Conservation (phyloP, 1,140 invertebrate species). For the Centruroides vittatus region DNA sequence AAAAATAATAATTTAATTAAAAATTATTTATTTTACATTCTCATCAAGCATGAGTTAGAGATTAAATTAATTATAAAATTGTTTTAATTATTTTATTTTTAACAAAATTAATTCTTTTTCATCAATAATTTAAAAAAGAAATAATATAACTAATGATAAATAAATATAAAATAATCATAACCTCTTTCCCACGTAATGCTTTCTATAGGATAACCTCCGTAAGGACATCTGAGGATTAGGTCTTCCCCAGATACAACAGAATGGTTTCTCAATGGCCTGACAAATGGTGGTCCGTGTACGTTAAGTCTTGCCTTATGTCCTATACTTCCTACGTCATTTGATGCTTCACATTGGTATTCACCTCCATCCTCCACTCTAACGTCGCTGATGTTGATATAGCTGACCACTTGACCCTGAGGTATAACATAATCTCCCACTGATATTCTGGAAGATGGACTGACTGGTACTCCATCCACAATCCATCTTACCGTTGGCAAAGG, state of each 20-base stretch:
- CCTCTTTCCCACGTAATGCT: slow-evolving; percentile 35
- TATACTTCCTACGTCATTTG: slow-evolving; percentile 26
- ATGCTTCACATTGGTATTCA: slow-evolving; percentile 28
- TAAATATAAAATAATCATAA: not conserved
- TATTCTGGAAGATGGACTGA: slow-evolving; percentile 4
- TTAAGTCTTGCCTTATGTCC: slow-evolving; percentile 20
- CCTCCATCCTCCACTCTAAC: slow-evolving; percentile 30
- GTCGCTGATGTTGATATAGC: slow-evolving; percentile 32
- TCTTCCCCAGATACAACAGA: slow-evolving; percentile 32
- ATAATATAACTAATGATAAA: not conserved
- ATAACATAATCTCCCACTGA: slow-evolving; percentile 48
- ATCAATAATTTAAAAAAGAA: not conserved
- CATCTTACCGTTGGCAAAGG: slow-evolving; percentile 88
- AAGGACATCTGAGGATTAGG: slow-evolving; percentile 25
- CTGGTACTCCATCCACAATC: slow-evolving; percentile 60
- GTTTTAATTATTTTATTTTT: too few species aligned
- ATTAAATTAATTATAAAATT: too few species aligned
- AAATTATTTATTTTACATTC: too few species aligned
- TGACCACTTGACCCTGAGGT: slow-evolving; percentile 26
- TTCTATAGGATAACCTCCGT: slow-evolving; percentile 21
- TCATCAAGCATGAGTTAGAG: too few species aligned
- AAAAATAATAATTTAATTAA: too few species aligned
- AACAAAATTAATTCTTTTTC: too few species aligned
- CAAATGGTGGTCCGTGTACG: slow-evolving; percentile 27
- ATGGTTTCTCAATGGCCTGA: slow-evolving; percentile 31